Evolutionary conservation across 2,797 vertebrate species (phyloP).

Genomic region (Phrynocephalus forsythii): DNA sequence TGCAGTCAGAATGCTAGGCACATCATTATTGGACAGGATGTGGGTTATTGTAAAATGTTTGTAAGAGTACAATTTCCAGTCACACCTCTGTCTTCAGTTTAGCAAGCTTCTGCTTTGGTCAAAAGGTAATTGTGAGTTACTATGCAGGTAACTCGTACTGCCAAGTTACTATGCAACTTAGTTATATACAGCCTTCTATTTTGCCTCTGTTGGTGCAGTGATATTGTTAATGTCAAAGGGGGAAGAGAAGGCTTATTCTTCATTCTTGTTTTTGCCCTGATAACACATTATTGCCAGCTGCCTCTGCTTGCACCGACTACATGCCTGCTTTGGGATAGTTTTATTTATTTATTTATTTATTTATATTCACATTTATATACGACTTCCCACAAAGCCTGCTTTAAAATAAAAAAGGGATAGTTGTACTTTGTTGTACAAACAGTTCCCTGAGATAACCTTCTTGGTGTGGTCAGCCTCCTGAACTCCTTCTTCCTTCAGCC

Average conservation of each 20-base stretch:
- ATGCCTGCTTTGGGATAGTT: background rate
- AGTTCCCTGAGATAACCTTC: background rate
- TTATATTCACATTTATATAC: too few relatives aligned
- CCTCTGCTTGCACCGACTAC: background rate
- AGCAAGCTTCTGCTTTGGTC: background rate
- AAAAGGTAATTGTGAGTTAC: background rate
- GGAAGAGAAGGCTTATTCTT: background rate
- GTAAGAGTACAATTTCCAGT: background rate
- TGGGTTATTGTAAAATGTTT: background rate
- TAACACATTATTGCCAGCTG: background rate
- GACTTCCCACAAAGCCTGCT: too few relatives aligned
- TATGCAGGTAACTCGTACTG: too few relatives aligned
- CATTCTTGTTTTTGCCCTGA: background rate
- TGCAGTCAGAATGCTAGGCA: too few relatives aligned
- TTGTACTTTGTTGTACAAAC: background rate
- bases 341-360: too few relatives aligned
- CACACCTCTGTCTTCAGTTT: background rate
- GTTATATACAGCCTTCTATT: background rate
- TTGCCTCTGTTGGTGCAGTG: background rate
- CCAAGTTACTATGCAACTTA: background rate
- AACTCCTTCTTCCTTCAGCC: background rate
- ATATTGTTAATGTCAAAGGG: background rate
- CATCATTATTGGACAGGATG: too few relatives aligned
- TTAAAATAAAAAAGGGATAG: too few relatives aligned
- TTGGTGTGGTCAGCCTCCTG: background rate